These are phyloP conservation scores for Gorsachius magnificus DNA, from an alignment of 2,797 vertebrate genomes.

Conservation along the genomic window DNA sequence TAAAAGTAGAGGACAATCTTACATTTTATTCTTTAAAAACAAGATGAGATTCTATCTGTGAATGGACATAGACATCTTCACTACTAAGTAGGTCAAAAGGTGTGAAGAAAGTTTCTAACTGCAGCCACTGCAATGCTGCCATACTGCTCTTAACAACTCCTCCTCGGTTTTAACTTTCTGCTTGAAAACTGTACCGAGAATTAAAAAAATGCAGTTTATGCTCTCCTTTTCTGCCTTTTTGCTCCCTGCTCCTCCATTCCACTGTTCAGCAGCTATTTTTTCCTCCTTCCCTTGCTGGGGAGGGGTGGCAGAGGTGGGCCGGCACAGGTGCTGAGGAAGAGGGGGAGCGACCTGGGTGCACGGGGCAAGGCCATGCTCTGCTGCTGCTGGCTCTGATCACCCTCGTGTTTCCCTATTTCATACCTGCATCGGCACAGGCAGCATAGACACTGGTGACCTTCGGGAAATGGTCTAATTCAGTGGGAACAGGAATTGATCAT, in stretches of 20 bases:
- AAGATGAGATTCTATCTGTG: constrained; percentile 41
- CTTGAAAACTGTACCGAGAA: constrained; percentile 31
- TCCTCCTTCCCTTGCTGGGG: too few relatives aligned
- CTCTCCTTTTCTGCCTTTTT: background rate
- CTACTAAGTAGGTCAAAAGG: constrained; percentile 54
- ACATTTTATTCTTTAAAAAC: constrained; percentile 38
- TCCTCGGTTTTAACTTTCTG: background rate
- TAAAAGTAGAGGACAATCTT: constrained; percentile 24
- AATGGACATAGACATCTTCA: constrained; percentile 60
- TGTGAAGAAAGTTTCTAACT: constrained; percentile 50
- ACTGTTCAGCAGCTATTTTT: background rate
- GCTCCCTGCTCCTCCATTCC: background rate
- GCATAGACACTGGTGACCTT: accelerated
- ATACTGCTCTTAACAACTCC: background rate
- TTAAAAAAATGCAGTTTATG: background rate
- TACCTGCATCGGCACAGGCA: background rate
- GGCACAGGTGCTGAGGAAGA: background rate
- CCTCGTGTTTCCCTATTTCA: accelerated
- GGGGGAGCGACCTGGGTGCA: accelerated
- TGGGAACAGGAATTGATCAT: background rate
- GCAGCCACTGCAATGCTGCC: constrained; percentile 13
- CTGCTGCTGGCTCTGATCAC: background rate
- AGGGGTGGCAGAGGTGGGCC: accelerated
- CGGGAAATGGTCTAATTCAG: background rate
- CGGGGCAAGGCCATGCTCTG: accelerated